phyloP scores from a whole-genome alignment of 2,888 invertebrate genomes.

The Diaperis boleti region DNA sequence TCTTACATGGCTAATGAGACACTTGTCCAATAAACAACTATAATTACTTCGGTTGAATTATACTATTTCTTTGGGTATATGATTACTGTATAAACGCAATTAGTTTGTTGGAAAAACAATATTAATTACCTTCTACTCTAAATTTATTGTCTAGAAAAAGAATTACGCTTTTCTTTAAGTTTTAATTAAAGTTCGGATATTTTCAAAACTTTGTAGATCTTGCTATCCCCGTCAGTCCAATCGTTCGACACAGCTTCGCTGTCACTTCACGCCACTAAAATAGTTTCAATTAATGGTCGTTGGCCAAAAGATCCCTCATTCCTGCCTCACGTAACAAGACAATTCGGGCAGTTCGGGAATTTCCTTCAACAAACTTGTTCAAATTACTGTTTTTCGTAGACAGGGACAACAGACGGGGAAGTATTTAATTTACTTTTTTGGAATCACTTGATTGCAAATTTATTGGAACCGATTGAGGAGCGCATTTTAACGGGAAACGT shows the following conservation, averaged over 20 bases:
- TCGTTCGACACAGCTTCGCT: neutral
- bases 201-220: neutral
- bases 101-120: too few species aligned
- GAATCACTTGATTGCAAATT: neutral
- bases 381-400: too few species aligned
- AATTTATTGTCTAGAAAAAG: too few species aligned
- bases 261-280: slow-evolving; percentile 5
- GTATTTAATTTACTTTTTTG: slow-evolving; percentile 4
- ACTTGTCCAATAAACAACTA: too few species aligned
- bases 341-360: neutral
- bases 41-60: too few species aligned
- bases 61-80: too few species aligned
- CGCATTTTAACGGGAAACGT: neutral
- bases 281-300: slow-evolving; percentile 22
- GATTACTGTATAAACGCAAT: too few species aligned
- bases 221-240: neutral
- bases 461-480: slow-evolving; percentile 1
- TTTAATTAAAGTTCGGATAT: neutral
- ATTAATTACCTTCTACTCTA: too few species aligned
- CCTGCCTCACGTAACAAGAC: slow-evolving; percentile 7
- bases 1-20: too few species aligned
- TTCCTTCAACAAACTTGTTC: slow-evolving; percentile 17
- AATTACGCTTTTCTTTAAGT: too few species aligned
- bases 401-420: slow-evolving; percentile 1
- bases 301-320: slow-evolving; percentile 7